These are phyloP conservation scores for Plebejus melissa DNA, from an alignment of 2,888 invertebrate genomes.

Conservation along the genomic window DNA sequence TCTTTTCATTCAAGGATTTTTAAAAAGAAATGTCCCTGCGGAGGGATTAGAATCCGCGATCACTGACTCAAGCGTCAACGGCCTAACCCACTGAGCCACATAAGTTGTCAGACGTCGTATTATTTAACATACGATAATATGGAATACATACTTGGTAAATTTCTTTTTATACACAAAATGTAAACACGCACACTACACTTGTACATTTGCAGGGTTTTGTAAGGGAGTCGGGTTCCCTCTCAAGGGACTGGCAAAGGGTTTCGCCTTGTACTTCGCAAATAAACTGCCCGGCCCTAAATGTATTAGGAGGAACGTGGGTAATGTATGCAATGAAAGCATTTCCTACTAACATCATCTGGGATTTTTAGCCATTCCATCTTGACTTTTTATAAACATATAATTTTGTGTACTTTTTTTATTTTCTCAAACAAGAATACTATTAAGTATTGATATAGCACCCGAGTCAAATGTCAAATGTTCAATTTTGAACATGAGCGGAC, in stretches of 20 bases:
- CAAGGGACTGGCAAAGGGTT: slow-evolving; percentile 9
- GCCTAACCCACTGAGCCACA: too few relatives aligned
- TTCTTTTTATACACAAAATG: background rate
- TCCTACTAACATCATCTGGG: background rate
- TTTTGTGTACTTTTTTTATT: too few relatives aligned
- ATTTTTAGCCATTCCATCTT: background rate
- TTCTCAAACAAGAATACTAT: too few relatives aligned
- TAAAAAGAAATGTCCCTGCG: too few relatives aligned
- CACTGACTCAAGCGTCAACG: too few relatives aligned
- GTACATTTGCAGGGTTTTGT: slow-evolving; percentile 1
- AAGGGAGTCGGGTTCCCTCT: background rate
- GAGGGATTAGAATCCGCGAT: too few relatives aligned
- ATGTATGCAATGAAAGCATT: slow-evolving; percentile 1
- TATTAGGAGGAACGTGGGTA: slow-evolving; percentile 14
- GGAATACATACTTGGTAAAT: background rate
- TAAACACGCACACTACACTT: background rate
- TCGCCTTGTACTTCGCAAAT: slow-evolving; percentile 9
- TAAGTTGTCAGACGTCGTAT: too few relatives aligned
- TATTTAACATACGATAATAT: too few relatives aligned
- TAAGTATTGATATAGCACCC: too few relatives aligned
- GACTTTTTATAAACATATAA: background rate
- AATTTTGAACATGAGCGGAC: too few relatives aligned
- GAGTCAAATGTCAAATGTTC: too few relatives aligned
- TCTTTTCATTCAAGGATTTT: too few relatives aligned
- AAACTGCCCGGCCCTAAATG: slow-evolving; percentile 8